A percentile compares a stretch with the other conserved stretches of the same genome.
Conservation (phyloP, 2,888 invertebrate genomes). For the Ypsolopha sequella region DNA sequence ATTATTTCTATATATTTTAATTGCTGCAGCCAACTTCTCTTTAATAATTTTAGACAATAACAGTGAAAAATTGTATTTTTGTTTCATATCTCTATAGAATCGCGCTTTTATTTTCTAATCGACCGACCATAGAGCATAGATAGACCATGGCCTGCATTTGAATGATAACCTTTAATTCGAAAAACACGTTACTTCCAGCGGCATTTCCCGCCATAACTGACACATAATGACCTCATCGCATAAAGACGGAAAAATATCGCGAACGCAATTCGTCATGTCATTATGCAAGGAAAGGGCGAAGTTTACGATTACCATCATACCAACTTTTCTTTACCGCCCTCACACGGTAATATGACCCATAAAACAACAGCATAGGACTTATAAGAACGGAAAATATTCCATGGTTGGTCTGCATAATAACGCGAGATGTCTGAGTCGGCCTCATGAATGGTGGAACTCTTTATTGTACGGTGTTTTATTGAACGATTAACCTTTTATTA, state of each 20-base stretch:
- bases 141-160: too few species aligned
- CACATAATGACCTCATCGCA: slow-evolving; percentile 58
- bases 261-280: slow-evolving; percentile 68
- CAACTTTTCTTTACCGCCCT: neutral
- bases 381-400: neutral
- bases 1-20: too few species aligned
- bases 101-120: too few species aligned
- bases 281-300: slow-evolving; percentile 69
- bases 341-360: too few species aligned
- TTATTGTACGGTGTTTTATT: slow-evolving; percentile 66
- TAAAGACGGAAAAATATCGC: slow-evolving; percentile 65
- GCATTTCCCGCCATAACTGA: slow-evolving; percentile 38
- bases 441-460: slow-evolving; percentile 60
- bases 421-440: slow-evolving; percentile 64
- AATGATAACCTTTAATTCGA: neutral
- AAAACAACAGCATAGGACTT: neutral
- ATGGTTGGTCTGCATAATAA: slow-evolving; percentile 33
- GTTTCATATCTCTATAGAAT: too few species aligned
- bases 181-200: slow-evolving; percentile 24
- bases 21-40: too few species aligned
- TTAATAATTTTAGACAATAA: too few species aligned
- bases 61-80: too few species aligned
- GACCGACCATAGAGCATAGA: too few species aligned
- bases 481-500: slow-evolving; percentile 69
- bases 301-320: slow-evolving; percentile 48